Evolutionary conservation across 37 sponge, comb jelly and placozoan species (phyloP).

Genomic region (Spongia lamella): DNA sequence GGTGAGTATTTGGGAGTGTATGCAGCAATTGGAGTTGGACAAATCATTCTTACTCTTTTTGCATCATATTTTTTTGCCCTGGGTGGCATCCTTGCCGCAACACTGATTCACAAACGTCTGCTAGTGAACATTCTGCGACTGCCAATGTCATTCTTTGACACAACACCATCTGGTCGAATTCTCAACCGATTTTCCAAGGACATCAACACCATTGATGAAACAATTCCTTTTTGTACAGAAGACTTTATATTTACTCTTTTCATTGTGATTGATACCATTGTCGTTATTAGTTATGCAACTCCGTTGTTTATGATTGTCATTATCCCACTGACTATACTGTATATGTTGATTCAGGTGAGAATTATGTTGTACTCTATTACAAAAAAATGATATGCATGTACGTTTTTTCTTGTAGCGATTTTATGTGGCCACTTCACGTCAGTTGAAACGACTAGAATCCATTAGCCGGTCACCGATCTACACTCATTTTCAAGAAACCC

Average conservation of each 20-base stretch:
- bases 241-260: slow-evolving; percentile 43
- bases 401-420: slow-evolving; percentile 27
- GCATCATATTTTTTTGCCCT: slow-evolving; percentile 36
- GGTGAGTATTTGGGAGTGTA: slow-evolving; percentile 56
- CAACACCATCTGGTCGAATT: slow-evolving; percentile 76
- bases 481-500: slow-evolving; percentile 84
- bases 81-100: slow-evolving; percentile 47
- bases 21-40: slow-evolving; percentile 42
- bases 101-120: slow-evolving; percentile 37
- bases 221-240: slow-evolving; percentile 50
- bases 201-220: slow-evolving; percentile 73
- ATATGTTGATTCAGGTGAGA: slow-evolving; percentile 46
- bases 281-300: slow-evolving; percentile 50
- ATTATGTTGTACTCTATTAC: neutral
- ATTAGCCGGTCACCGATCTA: slow-evolving; percentile 86
- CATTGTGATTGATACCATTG: slow-evolving; percentile 43
- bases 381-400: neutral
- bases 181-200: slow-evolving; percentile 85
- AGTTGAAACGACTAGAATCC: slow-evolving; percentile 80
- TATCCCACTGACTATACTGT: slow-evolving; percentile 55
- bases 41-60: slow-evolving; percentile 35
- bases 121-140: slow-evolving; percentile 51
- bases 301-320: slow-evolving; percentile 68
- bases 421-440: slow-evolving; percentile 84
- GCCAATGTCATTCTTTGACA: slow-evolving; percentile 87